Evolutionary conservation across 2,113 vertebrate genomes (phyloP).

Genomic region (Cryptotis parvus): DNA sequence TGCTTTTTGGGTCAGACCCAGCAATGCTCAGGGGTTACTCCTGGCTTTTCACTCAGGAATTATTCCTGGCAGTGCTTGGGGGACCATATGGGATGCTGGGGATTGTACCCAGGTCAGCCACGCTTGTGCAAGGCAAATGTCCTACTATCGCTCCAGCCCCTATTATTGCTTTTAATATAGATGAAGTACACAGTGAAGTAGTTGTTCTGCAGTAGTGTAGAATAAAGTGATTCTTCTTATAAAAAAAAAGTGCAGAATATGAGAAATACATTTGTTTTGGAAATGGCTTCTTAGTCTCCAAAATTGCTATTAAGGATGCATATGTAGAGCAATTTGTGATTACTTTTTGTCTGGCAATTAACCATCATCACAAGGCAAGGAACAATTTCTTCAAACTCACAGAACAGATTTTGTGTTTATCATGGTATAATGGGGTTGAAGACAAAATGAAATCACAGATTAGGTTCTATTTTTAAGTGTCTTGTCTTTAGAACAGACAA

Average conservation of each 20-base stretch:
- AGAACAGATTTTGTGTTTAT: constrained; percentile 19
- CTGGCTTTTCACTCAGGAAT: too few relatives aligned
- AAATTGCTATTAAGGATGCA: constrained; percentile 1
- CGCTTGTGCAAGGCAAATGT: too few relatives aligned
- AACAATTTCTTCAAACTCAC: background rate
- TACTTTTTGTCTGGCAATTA: background rate
- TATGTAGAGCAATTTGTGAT: background rate
- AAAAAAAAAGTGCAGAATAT: background rate
- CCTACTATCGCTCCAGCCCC: too few relatives aligned
- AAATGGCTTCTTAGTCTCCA: background rate
- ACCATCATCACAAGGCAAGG: background rate
- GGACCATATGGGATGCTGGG: too few relatives aligned
- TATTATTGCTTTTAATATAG: background rate
- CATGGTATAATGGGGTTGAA: background rate
- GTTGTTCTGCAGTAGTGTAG: background rate
- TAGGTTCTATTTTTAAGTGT: background rate
- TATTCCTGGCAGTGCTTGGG: too few relatives aligned
- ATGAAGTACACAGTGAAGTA: background rate
- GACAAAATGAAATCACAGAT: background rate
- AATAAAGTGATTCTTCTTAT: background rate
- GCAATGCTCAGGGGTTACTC: too few relatives aligned
- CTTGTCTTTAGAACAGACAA: background rate
- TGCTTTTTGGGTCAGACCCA: too few relatives aligned
- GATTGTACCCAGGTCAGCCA: too few relatives aligned
- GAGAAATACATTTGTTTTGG: background rate